Evolutionary conservation across 2,113 vertebrate genomes (phyloP).

Genomic region (Stictonetta naevosa): DNA sequence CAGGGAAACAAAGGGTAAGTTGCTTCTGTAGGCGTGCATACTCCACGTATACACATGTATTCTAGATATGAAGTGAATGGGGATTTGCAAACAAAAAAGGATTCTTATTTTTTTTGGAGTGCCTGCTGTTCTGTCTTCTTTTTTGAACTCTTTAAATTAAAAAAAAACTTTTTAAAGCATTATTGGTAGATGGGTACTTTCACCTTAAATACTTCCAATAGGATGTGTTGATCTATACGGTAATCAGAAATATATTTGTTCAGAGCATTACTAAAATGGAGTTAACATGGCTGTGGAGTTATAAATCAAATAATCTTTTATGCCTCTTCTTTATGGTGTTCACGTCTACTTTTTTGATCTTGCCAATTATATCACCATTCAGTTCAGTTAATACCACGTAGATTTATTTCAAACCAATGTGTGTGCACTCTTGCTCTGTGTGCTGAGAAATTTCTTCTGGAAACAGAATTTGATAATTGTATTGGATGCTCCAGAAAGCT

Average conservation of each 20-base stretch:
- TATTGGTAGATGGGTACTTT: background rate
- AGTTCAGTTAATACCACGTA: background rate
- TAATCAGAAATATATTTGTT: background rate
- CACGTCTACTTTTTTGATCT: background rate
- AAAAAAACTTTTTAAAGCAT: background rate
- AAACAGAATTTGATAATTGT: conserved; percentile 9
- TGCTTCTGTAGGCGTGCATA: background rate
- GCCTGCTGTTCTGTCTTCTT: background rate
- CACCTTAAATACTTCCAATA: background rate
- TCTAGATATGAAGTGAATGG: background rate
- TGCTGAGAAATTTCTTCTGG: conserved; percentile 14
- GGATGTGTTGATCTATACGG: background rate
- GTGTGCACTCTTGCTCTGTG: background rate
- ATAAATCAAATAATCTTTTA: background rate
- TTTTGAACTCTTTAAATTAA: background rate
- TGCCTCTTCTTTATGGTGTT: background rate
- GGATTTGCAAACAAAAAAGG: background rate
- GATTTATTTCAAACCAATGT: background rate
- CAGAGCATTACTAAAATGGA: background rate
- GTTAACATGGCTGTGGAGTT: background rate
- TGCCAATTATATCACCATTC: background rate
- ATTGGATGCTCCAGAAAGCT: background rate
- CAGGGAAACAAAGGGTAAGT: background rate
- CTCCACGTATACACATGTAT: too few relatives aligned
- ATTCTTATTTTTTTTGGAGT: background rate